Conservation (phyloP, 2,113 vertebrate genomes). For the Bufo gargarizans region DNA sequence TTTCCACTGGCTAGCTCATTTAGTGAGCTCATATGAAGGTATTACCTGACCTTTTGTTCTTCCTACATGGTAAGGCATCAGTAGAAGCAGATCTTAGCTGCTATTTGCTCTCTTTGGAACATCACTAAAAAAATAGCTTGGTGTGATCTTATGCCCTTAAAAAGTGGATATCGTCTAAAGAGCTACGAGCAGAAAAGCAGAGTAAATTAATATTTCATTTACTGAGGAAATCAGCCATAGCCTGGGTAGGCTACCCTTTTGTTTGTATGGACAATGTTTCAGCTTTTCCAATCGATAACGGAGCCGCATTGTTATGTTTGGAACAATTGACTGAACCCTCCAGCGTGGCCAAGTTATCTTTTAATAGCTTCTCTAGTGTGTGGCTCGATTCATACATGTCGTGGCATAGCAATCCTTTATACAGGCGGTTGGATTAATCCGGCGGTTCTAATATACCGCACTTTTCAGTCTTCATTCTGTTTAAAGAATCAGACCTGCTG, state of each 20-base stretch:
- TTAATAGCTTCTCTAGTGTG: conserved; percentile 6
- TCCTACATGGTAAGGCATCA: not conserved
- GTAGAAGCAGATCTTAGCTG: not conserved
- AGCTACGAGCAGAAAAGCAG: not conserved
- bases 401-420: not conserved
- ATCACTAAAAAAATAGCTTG: not conserved
- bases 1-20: too few species aligned
- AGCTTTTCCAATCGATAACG: conserved; percentile 6
- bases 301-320: conserved; percentile 3
- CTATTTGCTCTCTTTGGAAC: not conserved
- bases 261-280: not conserved
- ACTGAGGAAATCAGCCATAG: not conserved
- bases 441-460: not conserved
- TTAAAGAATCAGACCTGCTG: not conserved
- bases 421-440: not conserved
- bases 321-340: not conserved
- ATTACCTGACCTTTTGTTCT: not conserved
- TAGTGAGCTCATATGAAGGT: not conserved
- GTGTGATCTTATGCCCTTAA: not conserved
- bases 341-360: not conserved
- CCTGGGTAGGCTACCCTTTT: not conserved
- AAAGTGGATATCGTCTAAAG: not conserved
- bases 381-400: not conserved
- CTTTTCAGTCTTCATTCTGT: not conserved
- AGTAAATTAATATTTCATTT: conserved; percentile 17